Evolutionary conservation across 2,888 invertebrate species (phyloP).

Genomic region (Drosophila anceps): DNA sequence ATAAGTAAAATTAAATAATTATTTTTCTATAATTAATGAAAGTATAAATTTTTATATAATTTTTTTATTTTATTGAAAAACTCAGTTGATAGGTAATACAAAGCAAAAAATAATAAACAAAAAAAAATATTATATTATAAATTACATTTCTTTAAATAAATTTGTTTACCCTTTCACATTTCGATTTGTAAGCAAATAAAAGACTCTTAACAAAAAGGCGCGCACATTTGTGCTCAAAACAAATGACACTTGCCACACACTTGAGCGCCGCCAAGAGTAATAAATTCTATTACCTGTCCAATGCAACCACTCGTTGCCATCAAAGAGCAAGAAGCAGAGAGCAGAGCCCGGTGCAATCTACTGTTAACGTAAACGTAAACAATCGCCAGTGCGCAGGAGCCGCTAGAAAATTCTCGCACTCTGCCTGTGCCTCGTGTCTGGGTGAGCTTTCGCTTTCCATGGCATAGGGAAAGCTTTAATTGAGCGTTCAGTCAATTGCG

Average conservation of each 20-base stretch:
- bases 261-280: constrained; percentile 23
- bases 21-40: no score
- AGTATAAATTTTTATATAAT: no score
- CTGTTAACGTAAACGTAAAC: constrained; percentile 72
- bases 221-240: constrained; percentile 11
- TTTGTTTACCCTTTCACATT: accelerated
- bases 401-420: constrained; percentile 30
- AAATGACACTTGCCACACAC: constrained; percentile 42
- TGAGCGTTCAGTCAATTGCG: constrained; percentile 74
- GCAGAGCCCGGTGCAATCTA: constrained; percentile 60
- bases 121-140: no score
- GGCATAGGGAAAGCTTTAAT: constrained; percentile 67
- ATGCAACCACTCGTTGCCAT: constrained; percentile 12
- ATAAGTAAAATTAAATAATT: no score
- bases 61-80: no score
- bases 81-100: no score
- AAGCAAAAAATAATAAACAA: no score
- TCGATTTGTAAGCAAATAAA: not conserved
- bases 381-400: constrained; percentile 76
- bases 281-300: constrained; percentile 11
- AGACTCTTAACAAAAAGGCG: constrained; percentile 12
- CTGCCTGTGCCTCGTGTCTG: no score
- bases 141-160: not conserved
- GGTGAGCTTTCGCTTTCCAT: constrained; percentile 50
- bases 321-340: constrained; percentile 46